Conservation (phyloP, 2,888 invertebrate species). For the Octonoba sinensis region DNA sequence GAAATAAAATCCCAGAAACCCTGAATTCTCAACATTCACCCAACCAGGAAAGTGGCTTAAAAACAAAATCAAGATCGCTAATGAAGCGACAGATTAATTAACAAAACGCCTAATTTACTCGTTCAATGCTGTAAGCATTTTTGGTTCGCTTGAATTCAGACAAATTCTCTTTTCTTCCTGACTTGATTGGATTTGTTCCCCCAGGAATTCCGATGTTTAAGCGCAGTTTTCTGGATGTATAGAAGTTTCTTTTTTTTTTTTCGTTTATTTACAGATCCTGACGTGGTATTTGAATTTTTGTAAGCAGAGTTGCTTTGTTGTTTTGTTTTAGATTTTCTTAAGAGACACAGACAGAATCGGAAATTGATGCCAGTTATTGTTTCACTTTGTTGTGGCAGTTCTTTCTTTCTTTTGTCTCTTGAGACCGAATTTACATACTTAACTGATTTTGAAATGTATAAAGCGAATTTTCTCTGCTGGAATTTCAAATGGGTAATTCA, state of each 20-base stretch:
- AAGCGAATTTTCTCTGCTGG: too few relatives aligned
- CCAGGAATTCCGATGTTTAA: slow-evolving; percentile 29
- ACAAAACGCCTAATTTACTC: slow-evolving; percentile 54
- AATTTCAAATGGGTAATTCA: too few relatives aligned
- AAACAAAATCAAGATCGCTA: slow-evolving; percentile 19
- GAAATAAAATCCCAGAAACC: background rate
- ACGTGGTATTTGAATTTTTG: slow-evolving; percentile 8
- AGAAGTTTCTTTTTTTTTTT: slow-evolving; percentile 5
- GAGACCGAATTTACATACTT: slow-evolving; percentile 37
- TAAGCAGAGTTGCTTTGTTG: slow-evolving; percentile 11
- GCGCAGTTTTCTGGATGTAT: slow-evolving; percentile 7
- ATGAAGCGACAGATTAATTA: slow-evolving; percentile 53
- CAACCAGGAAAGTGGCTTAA: background rate
- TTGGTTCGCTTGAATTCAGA: slow-evolving; percentile 37
- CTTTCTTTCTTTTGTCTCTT: slow-evolving; percentile 1
- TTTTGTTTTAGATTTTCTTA: slow-evolving; percentile 1
- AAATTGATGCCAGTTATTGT: slow-evolving; percentile 20
- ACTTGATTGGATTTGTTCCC: slow-evolving; percentile 56
- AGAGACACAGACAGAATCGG: slow-evolving; percentile 15
- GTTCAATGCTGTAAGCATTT: slow-evolving; percentile 33
- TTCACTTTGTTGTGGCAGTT: slow-evolving; percentile 13
- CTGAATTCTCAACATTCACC: background rate
- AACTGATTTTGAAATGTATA: background rate
- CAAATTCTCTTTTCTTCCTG: slow-evolving; percentile 12
- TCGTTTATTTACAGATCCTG: background rate